Evolutionary conservation across 92 coral and sea anemone species (phyloP), one percentile per base, ranked within the genome.

Genomic region (Actinostola sp.): DNA sequence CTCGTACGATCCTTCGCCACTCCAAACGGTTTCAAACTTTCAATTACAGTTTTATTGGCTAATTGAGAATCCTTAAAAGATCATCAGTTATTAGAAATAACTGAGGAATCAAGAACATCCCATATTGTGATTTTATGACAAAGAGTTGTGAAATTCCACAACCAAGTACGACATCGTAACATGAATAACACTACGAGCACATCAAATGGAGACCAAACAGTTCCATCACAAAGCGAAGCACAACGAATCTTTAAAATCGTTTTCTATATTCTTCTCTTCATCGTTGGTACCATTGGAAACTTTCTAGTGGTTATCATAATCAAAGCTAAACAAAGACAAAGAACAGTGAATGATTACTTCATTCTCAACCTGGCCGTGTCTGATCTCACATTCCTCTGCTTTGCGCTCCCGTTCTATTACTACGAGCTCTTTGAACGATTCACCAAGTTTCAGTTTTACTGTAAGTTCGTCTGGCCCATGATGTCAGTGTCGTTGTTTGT

Each of bases 391-490:
- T 90, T 90, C 59, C 50, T 90, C 10, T 63, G 84, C 45, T 67
- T 87, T 45, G 81, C 96, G 26, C 71, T 86, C 17, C 96, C 96
- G 13, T 79, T 79, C 25, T 90, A 86, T 58, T 68, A 76, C 48
- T 90, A 90, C 53, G 92, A 86, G 25, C 84, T 86, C 3, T 90
- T 90, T 46, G 61, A 74, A n/a, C 11, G 39, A 25, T 78, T 90
- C 38, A 55, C 54, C 44, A 83, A 88, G 65, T 78, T 73, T 55
- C 30, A 60, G 19, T 90, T 90, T 34, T 86, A 90, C 67, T 90
- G 96, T 65, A 90, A 87, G 74, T 58, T 84, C 10, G 66, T 87
- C 17, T 90, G 96, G 96, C 96, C 96, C 0, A 76, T 90, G 73
- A 90, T 90, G 96, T 90, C 96, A 0, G 75, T 90, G 6, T 78